Evolutionary conservation across 2,113 vertebrate genomes (phyloP), one percentile per base, ranked within the genome.

Genomic region (Formicarius rufipectus): DNA sequence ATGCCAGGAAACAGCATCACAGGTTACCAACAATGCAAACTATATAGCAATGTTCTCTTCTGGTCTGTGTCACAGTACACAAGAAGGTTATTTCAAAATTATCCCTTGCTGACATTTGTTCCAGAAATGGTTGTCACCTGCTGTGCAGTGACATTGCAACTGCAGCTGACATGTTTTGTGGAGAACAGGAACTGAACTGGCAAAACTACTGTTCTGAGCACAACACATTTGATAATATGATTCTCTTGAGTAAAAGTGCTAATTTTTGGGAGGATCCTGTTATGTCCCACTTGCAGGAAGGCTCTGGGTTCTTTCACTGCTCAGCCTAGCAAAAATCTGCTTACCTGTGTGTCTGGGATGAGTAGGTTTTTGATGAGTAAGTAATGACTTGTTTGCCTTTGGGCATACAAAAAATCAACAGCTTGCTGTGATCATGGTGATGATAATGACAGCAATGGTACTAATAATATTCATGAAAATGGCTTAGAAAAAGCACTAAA

Each of bases 21-120:
- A 60, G 66, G 25, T 82, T 85, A 66, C 58, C 71, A 96, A 16
- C 78, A 92, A 73, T 81, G 53, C 49, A 58, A 45, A 59, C 80
- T 83, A 5, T 58, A 37, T 20, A 73, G 45, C 60, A 68, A 30
- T 76, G 13, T 39, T 94, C 31, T 90, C 60, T 82, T 86, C 40
- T 92, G 73, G 20, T 23, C 84, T 49, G 58, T 49, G 40, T 63
- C 88, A 60, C 76, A 76, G 76, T 62, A 66, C 64, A 58, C 66
- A 66, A 90, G 76, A 92, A 95, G 92, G 80, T 94, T 94, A 87
- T 89, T 95, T 89, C 66, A 82, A 22, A 96, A 96, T 95, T 81
- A 95, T 94, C 93, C 88, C 93, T 93, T 92, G 88, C 96, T 94
- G 88, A 91, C 86, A 95, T 95, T 95, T 95, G 92, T 96, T 94